Evolutionary conservation across 2,888 invertebrate species (phyloP).

Genomic region (Acanthoscelides obtectus): DNA sequence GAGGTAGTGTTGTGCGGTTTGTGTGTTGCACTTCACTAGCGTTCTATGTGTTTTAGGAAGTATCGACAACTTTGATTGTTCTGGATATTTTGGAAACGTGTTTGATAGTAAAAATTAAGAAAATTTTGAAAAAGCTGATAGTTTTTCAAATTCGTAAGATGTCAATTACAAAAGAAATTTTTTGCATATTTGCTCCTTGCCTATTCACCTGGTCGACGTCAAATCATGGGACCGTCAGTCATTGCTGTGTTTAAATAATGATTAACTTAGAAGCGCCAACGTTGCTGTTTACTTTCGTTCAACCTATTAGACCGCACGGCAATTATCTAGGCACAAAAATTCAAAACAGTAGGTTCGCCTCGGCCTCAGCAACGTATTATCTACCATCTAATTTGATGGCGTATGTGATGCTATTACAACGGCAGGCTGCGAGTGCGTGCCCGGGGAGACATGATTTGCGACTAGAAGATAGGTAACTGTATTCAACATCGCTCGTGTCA

Average conservation of each 20-base stretch:
- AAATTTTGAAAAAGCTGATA: too few species aligned
- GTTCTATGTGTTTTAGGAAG: too few species aligned
- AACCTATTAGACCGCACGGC: not conserved
- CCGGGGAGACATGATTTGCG: not conserved
- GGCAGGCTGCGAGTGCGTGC: not conserved
- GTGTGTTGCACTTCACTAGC: too few species aligned
- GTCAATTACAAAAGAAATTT: too few species aligned
- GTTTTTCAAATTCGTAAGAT: too few species aligned
- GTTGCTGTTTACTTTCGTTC: not conserved
- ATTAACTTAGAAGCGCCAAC: not conserved
- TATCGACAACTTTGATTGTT: too few species aligned
- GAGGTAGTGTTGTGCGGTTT: too few species aligned
- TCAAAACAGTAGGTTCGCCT: not conserved
- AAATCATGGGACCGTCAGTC: not conserved
- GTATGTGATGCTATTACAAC: not conserved
- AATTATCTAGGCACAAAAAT: not conserved
- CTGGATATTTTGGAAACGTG: too few species aligned
- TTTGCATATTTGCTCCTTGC: too few species aligned
- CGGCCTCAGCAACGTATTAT: not conserved
- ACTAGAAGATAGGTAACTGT: not conserved
- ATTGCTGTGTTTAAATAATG: not conserved
- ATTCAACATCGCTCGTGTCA: not conserved
- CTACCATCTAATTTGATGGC: not conserved
- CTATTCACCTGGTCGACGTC: too few species aligned
- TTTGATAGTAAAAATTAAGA: too few species aligned